Percentiles rank a stretch among this genome's conserved stretches.
Conservation (phyloP, 1,140 invertebrate species). For the Drosophila fuyamai region DNA sequence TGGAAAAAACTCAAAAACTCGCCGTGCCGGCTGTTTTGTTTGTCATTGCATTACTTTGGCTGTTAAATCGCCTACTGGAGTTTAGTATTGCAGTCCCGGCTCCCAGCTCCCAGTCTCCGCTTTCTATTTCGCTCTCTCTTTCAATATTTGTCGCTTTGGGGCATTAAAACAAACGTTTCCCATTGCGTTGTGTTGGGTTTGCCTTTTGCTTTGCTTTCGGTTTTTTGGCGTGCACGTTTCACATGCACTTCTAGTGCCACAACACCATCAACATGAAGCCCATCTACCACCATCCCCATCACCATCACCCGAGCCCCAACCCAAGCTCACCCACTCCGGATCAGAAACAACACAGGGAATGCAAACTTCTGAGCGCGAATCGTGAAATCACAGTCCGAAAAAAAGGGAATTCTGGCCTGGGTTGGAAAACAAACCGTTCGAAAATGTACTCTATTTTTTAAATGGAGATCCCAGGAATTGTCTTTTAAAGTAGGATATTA, state of each 20-base stretch:
- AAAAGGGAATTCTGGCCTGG: constrained; percentile 35
- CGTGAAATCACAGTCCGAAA: constrained; percentile 69
- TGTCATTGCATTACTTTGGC: constrained; percentile 81
- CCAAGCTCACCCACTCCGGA: constrained; percentile 16
- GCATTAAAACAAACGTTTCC: constrained; percentile 81
- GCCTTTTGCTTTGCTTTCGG: constrained; percentile 46
- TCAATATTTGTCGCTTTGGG: constrained; percentile 82
- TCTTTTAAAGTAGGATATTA: too few species aligned
- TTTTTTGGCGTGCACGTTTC: constrained; percentile 59
- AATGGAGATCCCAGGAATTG: background rate
- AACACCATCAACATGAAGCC: constrained; percentile 51
- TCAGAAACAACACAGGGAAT: constrained; percentile 31
- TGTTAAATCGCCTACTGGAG: constrained; percentile 68
- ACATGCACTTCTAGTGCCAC: constrained; percentile 71
- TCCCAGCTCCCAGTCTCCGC: constrained; percentile 1
- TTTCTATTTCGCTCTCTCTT: constrained; percentile 31
- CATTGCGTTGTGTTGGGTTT: constrained; percentile 66
- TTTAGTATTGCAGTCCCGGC: constrained; percentile 52
- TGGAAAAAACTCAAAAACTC: constrained; percentile 26
- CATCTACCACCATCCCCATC: background rate
- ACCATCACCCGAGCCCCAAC: background rate
- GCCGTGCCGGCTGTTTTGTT: constrained; percentile 69
- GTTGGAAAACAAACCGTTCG: constrained; percentile 13
- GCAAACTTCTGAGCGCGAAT: constrained; percentile 64
- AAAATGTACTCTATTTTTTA: constrained; percentile 7